Evolutionary conservation across 2,888 invertebrate species (phyloP).

Genomic region (Iphiclides podalirius): DNA sequence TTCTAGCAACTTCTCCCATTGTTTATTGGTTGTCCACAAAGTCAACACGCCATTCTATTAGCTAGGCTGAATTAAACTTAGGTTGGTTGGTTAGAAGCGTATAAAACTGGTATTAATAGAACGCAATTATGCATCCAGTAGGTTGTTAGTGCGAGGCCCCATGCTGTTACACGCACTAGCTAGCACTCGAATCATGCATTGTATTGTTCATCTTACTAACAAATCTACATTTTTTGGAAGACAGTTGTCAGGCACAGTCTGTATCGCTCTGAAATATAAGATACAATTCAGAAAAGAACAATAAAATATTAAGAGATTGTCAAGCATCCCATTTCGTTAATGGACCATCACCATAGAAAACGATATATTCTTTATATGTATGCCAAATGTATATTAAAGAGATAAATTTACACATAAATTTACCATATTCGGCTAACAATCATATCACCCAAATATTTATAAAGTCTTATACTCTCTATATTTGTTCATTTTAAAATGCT

Average conservation of each 20-base stretch:
- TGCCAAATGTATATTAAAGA: too few species aligned
- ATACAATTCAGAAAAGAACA: conserved; percentile 13
- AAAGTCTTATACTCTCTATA: too few species aligned
- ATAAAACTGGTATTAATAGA: conserved; percentile 2
- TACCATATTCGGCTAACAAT: too few species aligned
- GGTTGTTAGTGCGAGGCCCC: conserved; percentile 1
- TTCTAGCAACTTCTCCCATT: too few species aligned
- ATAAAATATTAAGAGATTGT: background rate
- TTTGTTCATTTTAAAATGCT: too few species aligned
- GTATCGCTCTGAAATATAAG: conserved; percentile 70
- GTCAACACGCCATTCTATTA: too few species aligned
- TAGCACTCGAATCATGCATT: conserved; percentile 47
- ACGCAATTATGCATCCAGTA: background rate
- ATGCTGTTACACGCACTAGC: conserved; percentile 14
- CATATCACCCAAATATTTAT: too few species aligned
- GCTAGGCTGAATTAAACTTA: too few species aligned
- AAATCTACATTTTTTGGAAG: conserved; percentile 79
- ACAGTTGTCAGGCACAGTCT: conserved; percentile 76
- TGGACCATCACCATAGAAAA: conserved; percentile 2
- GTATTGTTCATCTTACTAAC: conserved; percentile 70
- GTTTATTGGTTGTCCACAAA: too few species aligned
- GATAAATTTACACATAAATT: too few species aligned
- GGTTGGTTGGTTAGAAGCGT: conserved; percentile 10
- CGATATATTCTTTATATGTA: too few species aligned
- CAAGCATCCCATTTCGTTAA: background rate